phyloP scores from a whole-genome alignment of 2,888 invertebrate species.

The Trilocha varians region DNA sequence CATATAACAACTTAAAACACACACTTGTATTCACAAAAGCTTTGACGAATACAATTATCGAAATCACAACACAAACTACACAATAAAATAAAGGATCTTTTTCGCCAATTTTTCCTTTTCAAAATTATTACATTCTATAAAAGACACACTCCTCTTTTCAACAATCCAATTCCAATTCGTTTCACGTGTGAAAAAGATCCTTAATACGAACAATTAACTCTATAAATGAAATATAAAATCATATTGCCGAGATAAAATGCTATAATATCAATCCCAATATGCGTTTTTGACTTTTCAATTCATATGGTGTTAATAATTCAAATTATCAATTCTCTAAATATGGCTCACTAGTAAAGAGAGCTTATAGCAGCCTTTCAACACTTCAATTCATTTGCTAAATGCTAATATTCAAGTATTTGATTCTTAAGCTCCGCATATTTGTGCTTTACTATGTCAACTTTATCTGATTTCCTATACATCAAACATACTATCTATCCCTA shows the following conservation, averaged over 20 bases:
- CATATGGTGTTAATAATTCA: background rate
- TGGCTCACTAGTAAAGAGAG: too few species aligned
- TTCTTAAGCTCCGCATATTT: slow-evolving; percentile 10
- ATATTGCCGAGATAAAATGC: background rate
- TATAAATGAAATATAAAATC: background rate
- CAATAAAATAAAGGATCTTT: background rate
- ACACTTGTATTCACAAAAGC: background rate
- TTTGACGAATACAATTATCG: background rate
- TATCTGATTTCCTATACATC: background rate
- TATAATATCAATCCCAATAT: background rate
- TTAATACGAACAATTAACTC: background rate
- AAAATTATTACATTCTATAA: background rate
- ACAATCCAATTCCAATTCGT: background rate
- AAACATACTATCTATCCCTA: background rate
- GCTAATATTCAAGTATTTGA: slow-evolving; percentile 13
- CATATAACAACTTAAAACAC: background rate
- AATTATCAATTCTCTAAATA: background rate
- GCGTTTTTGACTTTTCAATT: background rate
- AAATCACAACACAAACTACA: background rate
- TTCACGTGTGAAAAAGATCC: background rate
- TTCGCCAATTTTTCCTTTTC: background rate
- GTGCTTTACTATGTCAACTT: slow-evolving; percentile 2
- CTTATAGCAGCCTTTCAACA: slow-evolving; percentile 49
- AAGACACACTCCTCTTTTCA: background rate
- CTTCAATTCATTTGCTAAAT: slow-evolving; percentile 27